Evolutionary conservation across 2,888 invertebrate genomes (phyloP), one percentile per base, ranked within the genome.

Genomic region (Phasia obesa): DNA sequence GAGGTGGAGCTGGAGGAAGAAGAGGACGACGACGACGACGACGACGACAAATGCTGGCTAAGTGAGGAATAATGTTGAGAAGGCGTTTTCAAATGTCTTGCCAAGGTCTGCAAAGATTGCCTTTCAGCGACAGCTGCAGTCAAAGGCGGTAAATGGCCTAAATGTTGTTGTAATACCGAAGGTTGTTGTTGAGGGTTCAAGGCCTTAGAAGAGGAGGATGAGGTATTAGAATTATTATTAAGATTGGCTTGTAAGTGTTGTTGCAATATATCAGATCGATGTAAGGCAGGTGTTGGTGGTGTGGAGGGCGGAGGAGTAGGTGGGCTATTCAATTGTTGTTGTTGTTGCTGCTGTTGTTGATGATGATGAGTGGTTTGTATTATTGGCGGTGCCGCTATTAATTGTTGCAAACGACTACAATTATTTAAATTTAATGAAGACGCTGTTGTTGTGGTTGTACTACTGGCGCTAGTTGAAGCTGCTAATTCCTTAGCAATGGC

Each of bases 161-260:
- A 90, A 90, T 90, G 91, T 85, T 89, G 89, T 87, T 89, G 89
- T 87, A 89, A 88, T 85, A 90, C 90, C 84, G 89, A 87, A 85
- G 88, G 85, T 86, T 64, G 71, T 17, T 73, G 67, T 4, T n/a
- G n/a, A n/a, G 86, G 44, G 23, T 25, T 55, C 5, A 15, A 1
- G 25, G 44, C 4, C 38, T 51, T 57, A 17, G 71, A 51, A 2
- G 76, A 23, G 35, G 75, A 47, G 2, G 81, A 31, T 42, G 38
- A 21, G n/a, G 62, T 15, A 4, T 44, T 49, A 1, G 64, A 31
- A 17, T 47, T 67, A 6, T 51, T 31, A 11, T 53, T 65, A 17
- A 53, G 51, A 38, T 15, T 55, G n/a, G 67, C n/a, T 67, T 76
- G 79, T 55, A 78, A 62, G 47, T 83, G 75, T 57, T 83, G 83